Evolutionary conservation across 2,797 vertebrate genomes (phyloP).

Genomic region (Tympanoctomys barrerae): DNA sequence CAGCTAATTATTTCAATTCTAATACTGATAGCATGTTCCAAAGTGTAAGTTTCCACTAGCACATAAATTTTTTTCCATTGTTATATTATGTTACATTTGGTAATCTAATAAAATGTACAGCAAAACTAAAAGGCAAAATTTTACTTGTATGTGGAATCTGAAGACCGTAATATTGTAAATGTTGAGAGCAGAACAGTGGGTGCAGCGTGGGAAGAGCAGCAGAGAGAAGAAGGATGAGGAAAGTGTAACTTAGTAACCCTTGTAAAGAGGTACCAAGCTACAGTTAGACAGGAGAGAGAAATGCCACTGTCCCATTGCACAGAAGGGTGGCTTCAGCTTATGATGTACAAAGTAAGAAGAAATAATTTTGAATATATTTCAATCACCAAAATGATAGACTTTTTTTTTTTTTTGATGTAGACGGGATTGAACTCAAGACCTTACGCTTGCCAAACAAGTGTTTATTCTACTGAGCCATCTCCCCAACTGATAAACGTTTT

Average conservation of each 20-base stretch:
- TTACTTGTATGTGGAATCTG: not conserved
- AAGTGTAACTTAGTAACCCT: not conserved
- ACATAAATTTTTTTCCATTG: not conserved
- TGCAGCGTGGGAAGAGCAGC: accelerated
- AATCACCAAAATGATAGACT: not conserved
- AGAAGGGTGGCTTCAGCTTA: too few relatives aligned
- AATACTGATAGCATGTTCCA: slow-evolving; percentile 38
- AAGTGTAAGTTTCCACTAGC: slow-evolving; percentile 39
- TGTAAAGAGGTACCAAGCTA: too few relatives aligned
- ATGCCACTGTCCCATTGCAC: too few relatives aligned
- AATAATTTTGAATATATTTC: not conserved
- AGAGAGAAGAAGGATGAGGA: not conserved
- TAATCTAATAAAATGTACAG: not conserved
- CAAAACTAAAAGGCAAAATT: not conserved
- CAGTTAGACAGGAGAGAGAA: not conserved
- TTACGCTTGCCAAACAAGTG: too few relatives aligned
- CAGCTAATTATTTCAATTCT: not conserved
- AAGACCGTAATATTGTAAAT: not conserved
- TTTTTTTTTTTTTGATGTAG: too few relatives aligned
- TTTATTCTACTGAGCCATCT: too few relatives aligned
- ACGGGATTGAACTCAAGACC: too few relatives aligned
- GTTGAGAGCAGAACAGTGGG: not conserved
- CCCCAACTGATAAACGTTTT: not conserved
- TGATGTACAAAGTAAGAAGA: not conserved
- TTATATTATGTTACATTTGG: not conserved